Base-by-base conservation (phyloP, 2,888 invertebrate species). In the Phlogophora meticulosa region DNA sequence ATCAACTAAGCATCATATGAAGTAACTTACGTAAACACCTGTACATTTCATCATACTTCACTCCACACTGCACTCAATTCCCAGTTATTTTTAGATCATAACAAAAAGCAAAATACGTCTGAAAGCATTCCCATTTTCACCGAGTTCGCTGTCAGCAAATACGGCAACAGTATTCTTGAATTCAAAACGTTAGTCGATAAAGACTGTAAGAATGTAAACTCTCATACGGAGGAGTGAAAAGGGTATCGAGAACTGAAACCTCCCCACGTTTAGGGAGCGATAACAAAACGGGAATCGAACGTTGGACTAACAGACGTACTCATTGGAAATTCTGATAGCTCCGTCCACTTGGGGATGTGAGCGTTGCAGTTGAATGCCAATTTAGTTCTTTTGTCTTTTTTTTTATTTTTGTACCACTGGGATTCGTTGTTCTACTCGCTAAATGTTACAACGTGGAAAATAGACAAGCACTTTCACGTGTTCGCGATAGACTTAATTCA, bases 301-400 rank as follows among this genome's bases (percentile, higher is more conserved):
- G 61, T 69, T 46, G 53, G 46, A 77, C 78, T 79, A 79, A 82
- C 83, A 77, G 76, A 81, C 74, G 72, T 82, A 78, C 81, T 84
- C 85, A 83, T 84, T 72, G 77, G 84, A 76, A 84, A 78, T 84
- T 84, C 85, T 76, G 83, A 84, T 84, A 76, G 83, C 68, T 75
- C 63, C 71, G 76, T 76, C 75, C 78, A 81, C 78, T 82, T 78
- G 78, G 81, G 73, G 65, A 79, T 72, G 73, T 70, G 68, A 70
- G 56, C 82, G 66, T 72, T 82, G 81, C 81, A 78, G 83, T 80
- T 71, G 78, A 80, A 82, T 82, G 76, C 76, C 81, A 82, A 82
- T 80, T 80, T 72, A 71, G 72, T 72, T 70, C 51, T 22, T 45
- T 60, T 42, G 45, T 66, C 74, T 66, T 67, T 71, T 67, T 71